Evolutionary conservation across 2,797 vertebrate genomes (phyloP).

Genomic region (Natrix natrix): DNA sequence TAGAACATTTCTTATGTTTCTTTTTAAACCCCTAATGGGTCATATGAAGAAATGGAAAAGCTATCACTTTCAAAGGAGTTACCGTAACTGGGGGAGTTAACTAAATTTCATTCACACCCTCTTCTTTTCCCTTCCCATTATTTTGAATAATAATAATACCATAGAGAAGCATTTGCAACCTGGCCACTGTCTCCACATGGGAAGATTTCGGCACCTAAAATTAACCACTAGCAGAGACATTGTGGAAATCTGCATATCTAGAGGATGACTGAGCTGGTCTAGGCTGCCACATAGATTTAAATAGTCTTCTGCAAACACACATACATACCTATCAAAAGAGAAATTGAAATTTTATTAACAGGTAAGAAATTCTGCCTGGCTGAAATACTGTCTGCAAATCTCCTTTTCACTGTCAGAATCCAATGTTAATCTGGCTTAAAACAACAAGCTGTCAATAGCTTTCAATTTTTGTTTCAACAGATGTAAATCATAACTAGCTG

Average conservation of each 20-base stretch:
- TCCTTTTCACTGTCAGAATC: conserved; percentile 43
- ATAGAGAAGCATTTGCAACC: neutral
- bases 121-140: neutral
- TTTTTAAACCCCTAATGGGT: neutral
- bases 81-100: neutral
- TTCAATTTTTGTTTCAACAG: accelerated
- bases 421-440: conserved; percentile 7
- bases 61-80: neutral
- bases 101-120: neutral
- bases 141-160: neutral
- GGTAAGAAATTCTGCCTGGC: neutral
- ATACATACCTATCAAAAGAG: neutral
- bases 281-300: neutral
- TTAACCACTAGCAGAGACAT: neutral
- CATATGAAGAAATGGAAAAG: neutral
- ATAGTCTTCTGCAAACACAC: neutral
- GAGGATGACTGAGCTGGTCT: neutral
- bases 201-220: neutral
- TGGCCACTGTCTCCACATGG: neutral
- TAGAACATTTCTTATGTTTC: neutral
- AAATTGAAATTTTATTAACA: neutral
- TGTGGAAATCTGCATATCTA: neutral
- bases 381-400: conserved; percentile 34
- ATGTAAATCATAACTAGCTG: neutral
- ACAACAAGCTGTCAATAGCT: conserved; percentile 8